These are phyloP conservation scores for Porites evermanni DNA, from an alignment of 92 coral and sea anemone genomes.

Conservation along the genomic window DNA sequence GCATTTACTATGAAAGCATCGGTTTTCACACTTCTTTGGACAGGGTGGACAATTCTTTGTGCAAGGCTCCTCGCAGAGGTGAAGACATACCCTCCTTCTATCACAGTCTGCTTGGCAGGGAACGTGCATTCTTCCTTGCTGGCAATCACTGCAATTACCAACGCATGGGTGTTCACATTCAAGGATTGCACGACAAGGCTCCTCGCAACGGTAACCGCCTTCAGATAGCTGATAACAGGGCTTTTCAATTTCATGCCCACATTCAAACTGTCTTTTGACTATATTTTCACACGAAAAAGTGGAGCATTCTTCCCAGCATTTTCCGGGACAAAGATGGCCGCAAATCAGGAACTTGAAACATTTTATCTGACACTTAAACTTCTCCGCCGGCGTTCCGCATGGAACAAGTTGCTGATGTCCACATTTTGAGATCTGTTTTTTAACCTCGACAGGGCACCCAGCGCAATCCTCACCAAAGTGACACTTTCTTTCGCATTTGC, in stretches of 20 bases:
- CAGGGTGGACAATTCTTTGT: conserved; percentile 93
- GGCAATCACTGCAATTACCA: conserved; percentile 82
- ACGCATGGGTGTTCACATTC: conserved; percentile 82
- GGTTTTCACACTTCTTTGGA: conserved; percentile 73
- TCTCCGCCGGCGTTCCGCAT: conserved; percentile 65
- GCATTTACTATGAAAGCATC: conserved; percentile 87
- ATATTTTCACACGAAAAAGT: conserved; percentile 58
- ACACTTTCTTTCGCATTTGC: conserved; percentile 65
- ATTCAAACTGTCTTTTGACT: conserved; percentile 62
- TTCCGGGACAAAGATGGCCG: conserved; percentile 78
- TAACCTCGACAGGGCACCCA: conserved; percentile 60
- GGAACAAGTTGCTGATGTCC: conserved; percentile 76
- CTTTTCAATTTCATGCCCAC: conserved; percentile 73
- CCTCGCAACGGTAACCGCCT: conserved; percentile 63
- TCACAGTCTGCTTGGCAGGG: conserved; percentile 79
- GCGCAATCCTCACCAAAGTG: conserved; percentile 72
- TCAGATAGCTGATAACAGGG: conserved; percentile 65
- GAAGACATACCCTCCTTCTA: conserved; percentile 80
- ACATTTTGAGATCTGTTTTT: conserved; percentile 68
- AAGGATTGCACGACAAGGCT: conserved; percentile 68
- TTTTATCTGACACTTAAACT: conserved; percentile 66
- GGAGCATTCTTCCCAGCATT: conserved; percentile 73
- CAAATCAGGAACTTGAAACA: conserved; percentile 16
- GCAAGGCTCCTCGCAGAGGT: conserved; percentile 87
- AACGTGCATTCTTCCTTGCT: conserved; percentile 86